These are phyloP conservation scores for Phenacoccus solenopsis DNA, from an alignment of 1,140 invertebrate genomes.

Conservation along the genomic window DNA sequence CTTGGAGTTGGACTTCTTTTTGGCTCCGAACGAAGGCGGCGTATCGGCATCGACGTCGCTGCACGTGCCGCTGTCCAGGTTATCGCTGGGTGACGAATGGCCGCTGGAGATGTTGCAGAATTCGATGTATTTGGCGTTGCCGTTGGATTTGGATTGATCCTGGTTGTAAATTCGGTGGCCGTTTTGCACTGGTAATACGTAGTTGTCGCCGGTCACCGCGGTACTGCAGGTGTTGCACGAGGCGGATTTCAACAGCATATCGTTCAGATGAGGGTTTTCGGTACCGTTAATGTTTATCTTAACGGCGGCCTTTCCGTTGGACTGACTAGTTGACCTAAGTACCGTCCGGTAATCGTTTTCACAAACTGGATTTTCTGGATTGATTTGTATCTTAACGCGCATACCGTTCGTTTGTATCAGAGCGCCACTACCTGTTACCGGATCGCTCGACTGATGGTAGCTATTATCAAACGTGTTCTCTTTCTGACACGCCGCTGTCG, in stretches of 20 bases:
- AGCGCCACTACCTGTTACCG: conserved; percentile 2
- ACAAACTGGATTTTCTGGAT: conserved; percentile 21
- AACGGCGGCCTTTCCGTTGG: conserved; percentile 13
- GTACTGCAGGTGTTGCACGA: background rate
- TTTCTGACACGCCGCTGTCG: conserved; percentile 18
- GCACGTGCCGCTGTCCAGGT: conserved; percentile 66
- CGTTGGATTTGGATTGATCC: background rate
- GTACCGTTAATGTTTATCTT: conserved; percentile 13
- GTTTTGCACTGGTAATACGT: too few relatives aligned
- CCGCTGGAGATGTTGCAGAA: conserved; percentile 38
- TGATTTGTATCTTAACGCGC: conserved; percentile 25
- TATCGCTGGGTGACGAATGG: conserved; percentile 61
- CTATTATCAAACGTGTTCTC: conserved; percentile 16
- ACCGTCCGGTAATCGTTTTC: conserved; percentile 31
- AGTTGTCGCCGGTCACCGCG: background rate
- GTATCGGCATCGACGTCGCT: conserved; percentile 53
- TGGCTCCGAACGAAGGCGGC: conserved; percentile 36
- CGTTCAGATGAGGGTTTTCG: background rate
- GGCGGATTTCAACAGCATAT: background rate
- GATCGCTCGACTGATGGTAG: conserved; percentile 19
- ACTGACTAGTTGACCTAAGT: conserved; percentile 17
- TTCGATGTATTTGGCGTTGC: conserved; percentile 12
- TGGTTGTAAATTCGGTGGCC: background rate
- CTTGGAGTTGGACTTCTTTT: background rate
- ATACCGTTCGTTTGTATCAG: conserved; percentile 18